Base-by-base conservation (phyloP, 2,113 vertebrate species). In the Oncorhynchus clarkii region DNA sequence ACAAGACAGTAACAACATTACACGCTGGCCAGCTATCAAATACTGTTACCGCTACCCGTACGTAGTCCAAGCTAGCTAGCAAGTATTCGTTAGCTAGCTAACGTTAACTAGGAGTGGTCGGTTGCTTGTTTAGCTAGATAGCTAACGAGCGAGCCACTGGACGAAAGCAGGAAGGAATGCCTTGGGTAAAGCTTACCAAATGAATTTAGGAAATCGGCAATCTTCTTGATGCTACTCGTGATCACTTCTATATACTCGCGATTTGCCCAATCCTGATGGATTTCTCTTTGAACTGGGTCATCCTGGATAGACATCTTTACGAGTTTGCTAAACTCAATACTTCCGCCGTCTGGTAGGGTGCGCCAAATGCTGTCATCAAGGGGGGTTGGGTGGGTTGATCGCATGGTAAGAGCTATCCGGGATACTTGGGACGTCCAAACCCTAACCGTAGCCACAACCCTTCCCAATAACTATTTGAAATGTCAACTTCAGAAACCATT, bases 221-320 rank as follows among this genome's bases (percentile, higher is more conserved):
- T 99, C 88, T 99, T 99, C 88, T 98, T 99, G 74, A 98, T 99
- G 87, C 97, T 98, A 93, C 97, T 98, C 66, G 97, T 98, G 81
- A 98, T 98, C 24, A 99, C 94, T 85, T 99, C 96, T 74, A 98
- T 99, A 74, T 99, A 99, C 85, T 99, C 97, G 72, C 97, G 94
- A 87, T 98, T 99, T 51, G 96, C 97, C 97, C 97, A 99, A 76
- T 98, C 97, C 86, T 98, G 96, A 88, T 98, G 97, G 68, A 98
- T 98, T 92, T 98, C 96, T 65, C 96, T 91, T 82, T 98, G 97
- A 75, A 98, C 97, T 70, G 96, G 97, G 69, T 99, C 97, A 87
- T 98, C 96, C 75, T 97, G 96, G 5, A 95, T 95, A 70, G 97
- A 96, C 97, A 99, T 97, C 29, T 27, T 70, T 39, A 29, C 68